Evolutionary conservation across 37 sponge, comb jelly and placozoan genomes (phyloP), one percentile per base, ranked within the genome.

Genomic region (Oopsacas minuta): DNA sequence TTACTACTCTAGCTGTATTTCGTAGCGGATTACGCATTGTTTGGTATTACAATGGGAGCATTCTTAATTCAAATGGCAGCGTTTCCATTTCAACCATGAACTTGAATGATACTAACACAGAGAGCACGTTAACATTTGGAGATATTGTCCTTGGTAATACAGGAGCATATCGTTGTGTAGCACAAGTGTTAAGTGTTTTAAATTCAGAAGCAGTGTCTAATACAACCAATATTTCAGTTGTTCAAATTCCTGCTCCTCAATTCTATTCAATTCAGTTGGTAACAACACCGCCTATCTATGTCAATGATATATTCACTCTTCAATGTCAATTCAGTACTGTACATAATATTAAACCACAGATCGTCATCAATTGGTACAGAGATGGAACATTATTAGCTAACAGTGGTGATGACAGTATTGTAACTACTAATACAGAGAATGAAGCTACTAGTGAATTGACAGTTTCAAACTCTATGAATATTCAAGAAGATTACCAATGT

Each of bases 201-300:
- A n/a, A n/a, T n/a, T n/a, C n/a, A n/a, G n/a, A n/a, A n/a, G n/a
- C n/a, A n/a, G n/a, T n/a, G n/a, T n/a, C n/a, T n/a, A n/a, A n/a
- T n/a, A n/a, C n/a, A n/a, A n/a, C n/a, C n/a, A n/a, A n/a, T n/a
- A n/a, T n/a, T n/a, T n/a, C n/a, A n/a, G n/a, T n/a, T n/a, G n/a
- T n/a, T n/a, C n/a, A n/a, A n/a, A n/a, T n/a, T 3, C 75, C 75
- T 25, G 3, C 75, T 61, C 75, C 75, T 61, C 75, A 61, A 61
- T 61, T 61, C 22, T 32, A 61, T 34, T 61, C 22, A 7, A 61
- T 61, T 61, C 75, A 61, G 28, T 3, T n/a, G 28, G 20, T 3
- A 42, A 42, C 49, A 61, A 7, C 20, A 12, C 1, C 20, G 7
- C 7, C 75, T 7, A 61, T 61, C 22, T 61, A 61, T 61, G 1